Percentiles rank a stretch among this genome's conserved stretches.
These are phyloP conservation scores for Furcifer pardalis DNA, from an alignment of 2,797 vertebrate genomes.

Conservation along the genomic window DNA sequence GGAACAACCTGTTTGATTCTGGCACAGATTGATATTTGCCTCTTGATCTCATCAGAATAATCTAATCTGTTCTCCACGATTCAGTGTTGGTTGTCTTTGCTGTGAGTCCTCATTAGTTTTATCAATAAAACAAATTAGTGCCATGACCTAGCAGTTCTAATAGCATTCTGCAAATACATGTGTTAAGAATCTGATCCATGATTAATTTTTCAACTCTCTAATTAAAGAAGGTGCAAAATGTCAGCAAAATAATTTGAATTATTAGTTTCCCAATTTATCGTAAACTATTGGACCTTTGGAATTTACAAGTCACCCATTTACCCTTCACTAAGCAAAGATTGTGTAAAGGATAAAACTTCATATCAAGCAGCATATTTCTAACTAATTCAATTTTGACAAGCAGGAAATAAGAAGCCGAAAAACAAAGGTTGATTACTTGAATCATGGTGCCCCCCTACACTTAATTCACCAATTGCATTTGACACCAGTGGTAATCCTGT, in stretches of 20 bases:
- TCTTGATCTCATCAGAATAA: background rate
- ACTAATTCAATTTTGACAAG: too few species aligned
- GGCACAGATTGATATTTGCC: background rate
- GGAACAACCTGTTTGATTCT: background rate
- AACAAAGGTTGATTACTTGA: too few species aligned
- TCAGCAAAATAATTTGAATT: background rate
- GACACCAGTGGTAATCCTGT: too few species aligned
- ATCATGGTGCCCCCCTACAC: background rate
- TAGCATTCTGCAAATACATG: background rate
- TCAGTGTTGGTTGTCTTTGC: background rate
- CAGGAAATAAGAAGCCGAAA: too few species aligned
- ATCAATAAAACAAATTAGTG: background rate
- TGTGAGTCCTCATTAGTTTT: background rate
- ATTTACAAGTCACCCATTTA: too few species aligned
- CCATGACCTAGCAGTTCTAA: background rate
- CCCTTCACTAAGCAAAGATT: too few species aligned
- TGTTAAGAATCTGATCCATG: background rate
- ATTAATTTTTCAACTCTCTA: background rate
- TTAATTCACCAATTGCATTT: background rate
- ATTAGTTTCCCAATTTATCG: too few species aligned
- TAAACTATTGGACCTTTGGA: too few species aligned
- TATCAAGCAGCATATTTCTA: too few species aligned
- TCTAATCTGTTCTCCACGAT: background rate
- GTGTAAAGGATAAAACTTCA: too few species aligned
- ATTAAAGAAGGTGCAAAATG: background rate